phyloP scores from a whole-genome alignment of 1,140 invertebrate genomes.

The Hestina assimilis region DNA sequence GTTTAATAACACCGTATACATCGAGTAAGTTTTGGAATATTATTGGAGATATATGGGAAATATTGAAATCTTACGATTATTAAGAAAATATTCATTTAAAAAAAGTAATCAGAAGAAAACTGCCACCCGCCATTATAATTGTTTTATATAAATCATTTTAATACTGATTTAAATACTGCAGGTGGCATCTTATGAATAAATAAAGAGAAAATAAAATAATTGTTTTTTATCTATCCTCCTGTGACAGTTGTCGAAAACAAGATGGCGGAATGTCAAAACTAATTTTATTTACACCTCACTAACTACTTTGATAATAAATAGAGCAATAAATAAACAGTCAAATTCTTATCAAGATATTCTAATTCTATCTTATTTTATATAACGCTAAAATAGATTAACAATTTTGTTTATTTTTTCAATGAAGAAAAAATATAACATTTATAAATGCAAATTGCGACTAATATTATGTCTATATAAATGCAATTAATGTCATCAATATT shows the following conservation, averaged over 20 bases:
- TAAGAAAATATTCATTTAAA: conserved; percentile 10
- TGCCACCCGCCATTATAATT: conserved; percentile 6
- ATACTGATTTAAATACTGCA: neutral
- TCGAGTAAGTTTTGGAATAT: conserved; percentile 16
- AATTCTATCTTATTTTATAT: conserved; percentile 17
- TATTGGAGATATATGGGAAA: conserved; percentile 7
- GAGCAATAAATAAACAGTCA: conserved; percentile 43
- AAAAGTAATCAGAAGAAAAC: neutral
- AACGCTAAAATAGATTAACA: conserved; percentile 15
- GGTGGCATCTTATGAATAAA: neutral
- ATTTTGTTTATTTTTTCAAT: conserved; percentile 2
- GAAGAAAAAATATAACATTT: neutral
- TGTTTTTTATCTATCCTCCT: neutral
- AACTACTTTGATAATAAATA: conserved; percentile 40
- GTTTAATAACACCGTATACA: conserved; percentile 24
- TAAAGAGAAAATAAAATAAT: neutral
- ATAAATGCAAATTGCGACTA: conserved; percentile 16
- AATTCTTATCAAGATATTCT: conserved; percentile 21
- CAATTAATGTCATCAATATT: neutral
- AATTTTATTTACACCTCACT: conserved; percentile 35
- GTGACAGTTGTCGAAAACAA: conserved; percentile 11
- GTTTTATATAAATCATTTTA: conserved; percentile 2
- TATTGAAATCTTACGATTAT: conserved; percentile 13
- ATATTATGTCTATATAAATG: conserved; percentile 7
- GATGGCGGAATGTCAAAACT: conserved; percentile 17